Evolutionary conservation across 1,140 invertebrate genomes (phyloP).

Genomic region (Chrysoperla carnea): DNA sequence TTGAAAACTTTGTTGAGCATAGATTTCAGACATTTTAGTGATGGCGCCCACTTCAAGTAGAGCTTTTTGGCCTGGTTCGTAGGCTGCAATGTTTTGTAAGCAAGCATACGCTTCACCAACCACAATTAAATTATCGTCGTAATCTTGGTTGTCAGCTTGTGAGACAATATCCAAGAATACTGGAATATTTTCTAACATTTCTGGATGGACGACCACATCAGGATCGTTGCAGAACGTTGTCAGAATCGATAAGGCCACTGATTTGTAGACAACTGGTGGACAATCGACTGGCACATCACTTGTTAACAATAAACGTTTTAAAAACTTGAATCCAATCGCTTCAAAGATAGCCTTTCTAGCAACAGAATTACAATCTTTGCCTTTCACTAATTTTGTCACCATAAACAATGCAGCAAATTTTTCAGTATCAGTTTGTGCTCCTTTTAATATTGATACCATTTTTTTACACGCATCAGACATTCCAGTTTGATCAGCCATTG

Average conservation of each 20-base stretch:
- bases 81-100: conserved; percentile 55
- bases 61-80: conserved; percentile 52
- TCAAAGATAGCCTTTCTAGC: conserved; percentile 69
- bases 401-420: conserved; percentile 81
- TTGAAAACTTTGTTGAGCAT: conserved; percentile 68
- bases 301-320: conserved; percentile 58
- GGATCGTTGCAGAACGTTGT: conserved; percentile 65
- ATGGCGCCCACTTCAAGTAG: conserved; percentile 58
- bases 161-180: conserved; percentile 67
- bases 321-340: conserved; percentile 70
- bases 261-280: conserved; percentile 74
- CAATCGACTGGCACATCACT: conserved; percentile 62
- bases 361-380: conserved; percentile 49
- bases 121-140: conserved; percentile 72
- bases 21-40: conserved; percentile 65
- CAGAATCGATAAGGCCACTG: conserved; percentile 67
- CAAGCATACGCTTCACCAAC: conserved; percentile 76
- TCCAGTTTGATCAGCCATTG: conserved; percentile 30
- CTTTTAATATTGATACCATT: conserved; percentile 57
- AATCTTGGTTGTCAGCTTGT: conserved; percentile 57
- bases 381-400: conserved; percentile 73
- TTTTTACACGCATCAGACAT: conserved; percentile 65
- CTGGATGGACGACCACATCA: conserved; percentile 57
- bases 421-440: conserved; percentile 67
- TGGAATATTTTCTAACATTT: conserved; percentile 63